phyloP scores from a whole-genome alignment of 2,888 invertebrate genomes.

The Agrotis exclamationis region DNA sequence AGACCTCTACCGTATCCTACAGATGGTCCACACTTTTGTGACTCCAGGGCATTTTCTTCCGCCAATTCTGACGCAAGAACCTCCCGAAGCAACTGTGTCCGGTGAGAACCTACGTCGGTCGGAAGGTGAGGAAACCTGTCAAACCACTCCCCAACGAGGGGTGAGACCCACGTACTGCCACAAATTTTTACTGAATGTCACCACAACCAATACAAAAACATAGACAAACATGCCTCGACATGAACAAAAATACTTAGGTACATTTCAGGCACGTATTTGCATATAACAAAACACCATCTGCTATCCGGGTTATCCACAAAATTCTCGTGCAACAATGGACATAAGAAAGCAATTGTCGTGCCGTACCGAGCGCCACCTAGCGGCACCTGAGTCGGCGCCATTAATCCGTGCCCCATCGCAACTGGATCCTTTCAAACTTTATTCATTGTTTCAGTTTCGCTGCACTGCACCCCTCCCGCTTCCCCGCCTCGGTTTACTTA shows the following conservation, averaged over 20 bases:
- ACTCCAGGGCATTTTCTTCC: no score
- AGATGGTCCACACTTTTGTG: no score
- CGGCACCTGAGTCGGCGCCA: slow-evolving; percentile 78
- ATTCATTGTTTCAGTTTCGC: slow-evolving; percentile 85
- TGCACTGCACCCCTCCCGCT: slow-evolving; percentile 71
- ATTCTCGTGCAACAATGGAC: slow-evolving; percentile 65
- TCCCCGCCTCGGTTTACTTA: slow-evolving; percentile 71
- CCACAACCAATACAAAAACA: no score
- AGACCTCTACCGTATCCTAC: no score
- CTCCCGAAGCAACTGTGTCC: no score
- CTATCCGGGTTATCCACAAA: not conserved
- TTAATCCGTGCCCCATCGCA: slow-evolving; percentile 76
- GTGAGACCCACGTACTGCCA: no score
- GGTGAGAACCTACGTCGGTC: no score
- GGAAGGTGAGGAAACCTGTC: no score
- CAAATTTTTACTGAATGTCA: no score
- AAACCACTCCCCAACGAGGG: no score
- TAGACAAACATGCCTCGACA: not conserved
- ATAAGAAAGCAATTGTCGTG: slow-evolving; percentile 64
- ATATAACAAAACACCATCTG: not conserved
- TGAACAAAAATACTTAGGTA: not conserved
- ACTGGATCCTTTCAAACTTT: slow-evolving; percentile 84
- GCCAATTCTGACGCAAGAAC: no score
- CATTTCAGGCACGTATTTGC: no score
- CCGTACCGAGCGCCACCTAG: slow-evolving; percentile 71